Evolutionary conservation across 2,888 invertebrate species (phyloP), one percentile per base, ranked within the genome.

Genomic region (Oscheius sp.): DNA sequence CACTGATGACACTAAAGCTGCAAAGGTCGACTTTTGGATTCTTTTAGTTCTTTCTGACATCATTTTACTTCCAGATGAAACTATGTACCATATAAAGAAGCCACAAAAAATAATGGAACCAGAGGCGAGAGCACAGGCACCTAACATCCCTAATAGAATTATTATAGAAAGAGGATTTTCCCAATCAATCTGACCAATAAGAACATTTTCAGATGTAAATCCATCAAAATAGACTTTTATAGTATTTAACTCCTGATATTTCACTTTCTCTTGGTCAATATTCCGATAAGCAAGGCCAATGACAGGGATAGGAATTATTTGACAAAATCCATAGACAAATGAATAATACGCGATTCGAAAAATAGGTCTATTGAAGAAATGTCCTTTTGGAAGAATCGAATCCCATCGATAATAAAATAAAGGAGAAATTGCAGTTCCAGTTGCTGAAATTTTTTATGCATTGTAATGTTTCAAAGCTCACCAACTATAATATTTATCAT

Each of bases 261-360:
- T 55, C 10, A 55, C 17, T 55, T 33, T 2, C 6, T 33, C 3
- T 34, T 55, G 55, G 17, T 55, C 34, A n/a, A 33, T n/a, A n/a
- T 10, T 5, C 2, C 12, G n/a, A n/a, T 33, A 37, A 2, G 55
- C 55, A 1, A 33, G 12, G 5, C 6, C 34, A 20, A 55, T 34
- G 6, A 55, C 33, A 17, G 55, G 55, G n/a, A 37, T 34, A 4
- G 55, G 55, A n/a, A 55, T 23, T n/a, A 55, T 17, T 55, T 55
- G 55, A 55, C 55, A 55, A 20, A 55, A 55, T 2, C 55, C 55
- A 34, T 55, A 55, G 33, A 55, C 55, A 20, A 55, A 55, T 2
- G 20, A 2, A 3, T 55, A 55, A 20, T 17, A 31, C n/a, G 53
- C 15, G 5, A 31, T 3, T 27, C 31, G 53, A n/a, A 53, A 31